Evolutionary conservation across 1,140 invertebrate species (phyloP).

Genomic region (Odontomachus brunneus): DNA sequence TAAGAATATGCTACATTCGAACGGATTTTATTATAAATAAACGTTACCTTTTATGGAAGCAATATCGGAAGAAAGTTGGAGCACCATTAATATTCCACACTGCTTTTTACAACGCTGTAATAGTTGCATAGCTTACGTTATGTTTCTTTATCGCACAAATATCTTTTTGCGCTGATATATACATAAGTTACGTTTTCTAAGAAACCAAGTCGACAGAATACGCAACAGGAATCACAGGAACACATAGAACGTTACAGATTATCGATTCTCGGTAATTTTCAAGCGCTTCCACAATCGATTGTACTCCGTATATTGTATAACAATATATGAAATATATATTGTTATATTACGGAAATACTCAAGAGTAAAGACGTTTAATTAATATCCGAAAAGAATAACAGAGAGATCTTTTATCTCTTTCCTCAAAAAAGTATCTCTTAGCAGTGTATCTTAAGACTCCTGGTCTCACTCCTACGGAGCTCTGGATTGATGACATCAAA

Average conservation of each 20-base stretch:
- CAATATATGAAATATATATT: not conserved
- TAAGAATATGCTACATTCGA: not conserved
- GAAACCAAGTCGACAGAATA: slow-evolving; percentile 24
- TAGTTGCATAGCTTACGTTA: not conserved
- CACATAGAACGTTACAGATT: slow-evolving; percentile 14
- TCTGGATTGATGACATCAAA: too few species aligned
- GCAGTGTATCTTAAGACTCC: not conserved
- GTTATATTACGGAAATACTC: not conserved
- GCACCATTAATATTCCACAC: slow-evolving; percentile 46
- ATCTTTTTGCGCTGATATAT: slow-evolving; percentile 7
- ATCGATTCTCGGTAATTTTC: not conserved
- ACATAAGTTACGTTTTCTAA: slow-evolving; percentile 35
- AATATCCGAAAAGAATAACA: not conserved
- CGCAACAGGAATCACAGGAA: slow-evolving; percentile 26
- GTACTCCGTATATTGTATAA: not conserved
- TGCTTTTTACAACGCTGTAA: slow-evolving; percentile 38
- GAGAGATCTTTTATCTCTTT: not conserved
- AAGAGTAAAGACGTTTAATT: not conserved
- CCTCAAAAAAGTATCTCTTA: too few species aligned
- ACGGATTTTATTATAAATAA: slow-evolving; percentile 12
- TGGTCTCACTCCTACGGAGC: too few species aligned
- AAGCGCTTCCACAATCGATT: slow-evolving; percentile 16
- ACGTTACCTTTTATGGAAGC: slow-evolving; percentile 6
- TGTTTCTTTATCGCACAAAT: slow-evolving; percentile 15
- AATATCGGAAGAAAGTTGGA: slow-evolving; percentile 27